A percentile compares a stretch with the other conserved stretches of the same genome.
phyloP scores from a whole-genome alignment of 2,797 vertebrate species.

The Linurgus olivaceus region DNA sequence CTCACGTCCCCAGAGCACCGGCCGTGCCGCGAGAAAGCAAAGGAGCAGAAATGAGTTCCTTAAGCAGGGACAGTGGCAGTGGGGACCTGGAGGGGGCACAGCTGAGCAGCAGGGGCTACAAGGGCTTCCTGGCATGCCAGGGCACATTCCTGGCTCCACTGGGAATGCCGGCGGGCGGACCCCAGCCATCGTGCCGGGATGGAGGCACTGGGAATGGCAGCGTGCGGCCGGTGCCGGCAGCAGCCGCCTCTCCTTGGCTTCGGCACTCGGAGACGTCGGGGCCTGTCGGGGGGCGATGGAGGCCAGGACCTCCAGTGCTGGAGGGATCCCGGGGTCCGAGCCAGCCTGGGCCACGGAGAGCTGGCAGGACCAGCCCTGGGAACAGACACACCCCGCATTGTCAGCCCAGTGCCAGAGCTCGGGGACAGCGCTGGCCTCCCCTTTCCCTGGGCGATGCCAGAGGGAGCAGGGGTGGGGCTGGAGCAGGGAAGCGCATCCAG shows the following conservation, averaged over 20 bases:
- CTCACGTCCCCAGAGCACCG: neutral
- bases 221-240: rapidly evolving
- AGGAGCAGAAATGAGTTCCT: neutral
- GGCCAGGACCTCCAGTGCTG: rapidly evolving
- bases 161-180: neutral
- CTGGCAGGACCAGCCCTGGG: neutral
- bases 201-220: neutral
- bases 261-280: neutral
- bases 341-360: neutral
- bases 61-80: neutral
- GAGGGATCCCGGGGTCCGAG: neutral
- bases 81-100: neutral
- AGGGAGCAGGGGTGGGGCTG: neutral
- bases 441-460: rapidly evolving
- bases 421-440: rapidly evolving
- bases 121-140: neutral
- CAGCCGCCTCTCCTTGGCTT: neutral
- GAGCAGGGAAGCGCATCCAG: neutral
- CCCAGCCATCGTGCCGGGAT: neutral
- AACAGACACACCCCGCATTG: rapidly evolving
- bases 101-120: neutral
- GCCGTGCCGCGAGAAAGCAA: neutral
- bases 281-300: rapidly evolving
- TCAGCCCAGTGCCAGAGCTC: neutral
- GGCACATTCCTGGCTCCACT: neutral